Conservation (phyloP, 2,797 vertebrate species). For the Austrolebias charrua region DNA sequence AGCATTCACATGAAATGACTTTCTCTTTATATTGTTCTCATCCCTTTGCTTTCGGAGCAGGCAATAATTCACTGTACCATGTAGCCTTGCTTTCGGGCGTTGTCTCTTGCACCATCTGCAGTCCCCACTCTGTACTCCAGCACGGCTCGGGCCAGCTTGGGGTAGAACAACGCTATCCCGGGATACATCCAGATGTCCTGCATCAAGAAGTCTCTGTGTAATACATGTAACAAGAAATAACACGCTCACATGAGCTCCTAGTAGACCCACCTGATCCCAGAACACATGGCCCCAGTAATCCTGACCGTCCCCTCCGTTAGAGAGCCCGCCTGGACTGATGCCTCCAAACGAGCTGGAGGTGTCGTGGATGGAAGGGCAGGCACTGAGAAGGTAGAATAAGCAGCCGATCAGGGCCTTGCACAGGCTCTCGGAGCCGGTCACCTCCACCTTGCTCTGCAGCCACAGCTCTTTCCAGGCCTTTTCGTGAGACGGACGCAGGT, state of each 20-base stretch:
- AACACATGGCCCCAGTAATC: conserved; percentile 97
- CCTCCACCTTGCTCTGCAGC: conserved; percentile 79
- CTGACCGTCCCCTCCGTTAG: conserved; percentile 87
- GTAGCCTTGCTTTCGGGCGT: conserved; percentile 84
- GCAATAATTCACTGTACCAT: conserved; percentile 72
- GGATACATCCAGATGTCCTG: conserved; percentile 97
- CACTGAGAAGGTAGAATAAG: conserved; percentile 91
- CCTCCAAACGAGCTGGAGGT: conserved; percentile 78
- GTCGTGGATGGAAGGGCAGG: conserved; percentile 76
- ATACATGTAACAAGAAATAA: conserved; percentile 9
- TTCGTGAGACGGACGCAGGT: conserved; percentile 77
- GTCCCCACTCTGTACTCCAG: conserved; percentile 88
- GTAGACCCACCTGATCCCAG: conserved; percentile 91
- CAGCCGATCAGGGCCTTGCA: conserved; percentile 84
- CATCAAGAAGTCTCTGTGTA: conserved; percentile 14
- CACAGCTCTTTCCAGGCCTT: conserved; percentile 85
- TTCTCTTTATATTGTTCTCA: no score
- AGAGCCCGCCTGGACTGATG: conserved; percentile 92
- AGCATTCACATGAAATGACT: no score
- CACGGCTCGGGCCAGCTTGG: conserved; percentile 83
- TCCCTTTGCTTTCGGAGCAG: background rate
- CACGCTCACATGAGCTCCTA: background rate
- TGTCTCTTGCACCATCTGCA: conserved; percentile 83
- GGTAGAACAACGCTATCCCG: conserved; percentile 84
- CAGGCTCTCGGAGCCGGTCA: conserved; percentile 75